Conservation (phyloP, 2,113 vertebrate genomes). For the Dicaeum eximium region DNA sequence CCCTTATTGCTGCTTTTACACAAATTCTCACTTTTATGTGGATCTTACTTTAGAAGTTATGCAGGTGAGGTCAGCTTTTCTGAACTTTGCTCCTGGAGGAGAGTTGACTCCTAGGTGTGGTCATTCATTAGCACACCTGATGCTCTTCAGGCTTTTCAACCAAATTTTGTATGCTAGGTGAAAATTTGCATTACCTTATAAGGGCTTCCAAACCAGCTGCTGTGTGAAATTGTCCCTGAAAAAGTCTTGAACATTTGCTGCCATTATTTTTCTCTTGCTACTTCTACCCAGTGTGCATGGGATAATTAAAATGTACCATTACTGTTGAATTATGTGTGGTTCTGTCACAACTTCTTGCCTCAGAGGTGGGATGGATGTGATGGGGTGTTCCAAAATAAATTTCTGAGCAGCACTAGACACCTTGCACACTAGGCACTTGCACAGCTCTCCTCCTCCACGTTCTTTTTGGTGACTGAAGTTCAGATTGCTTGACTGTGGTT, state of each 20-base stretch:
- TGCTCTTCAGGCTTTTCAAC: not conserved
- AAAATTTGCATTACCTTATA: not conserved
- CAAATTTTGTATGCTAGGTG: not conserved
- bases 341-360: not conserved
- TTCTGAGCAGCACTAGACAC: not conserved
- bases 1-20: not conserved
- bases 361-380: not conserved
- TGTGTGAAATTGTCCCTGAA: not conserved
- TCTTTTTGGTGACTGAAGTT: not conserved
- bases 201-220: not conserved
- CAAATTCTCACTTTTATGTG: not conserved
- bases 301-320: not conserved
- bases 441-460: not conserved
- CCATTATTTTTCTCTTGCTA: not conserved
- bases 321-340: not conserved
- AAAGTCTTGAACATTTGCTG: not conserved
- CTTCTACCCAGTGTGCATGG: not conserved
- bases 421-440: rapidly evolving
- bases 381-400: not conserved
- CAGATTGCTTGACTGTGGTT: not conserved
- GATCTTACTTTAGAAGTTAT: not conserved
- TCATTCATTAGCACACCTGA: not conserved
- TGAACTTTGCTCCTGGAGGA: not conserved
- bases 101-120: not conserved
- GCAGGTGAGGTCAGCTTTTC: not conserved